Evolutionary conservation across 1,140 invertebrate genomes (phyloP), one percentile per base, ranked within the genome.

Genomic region (Trinorchestia longiramus): DNA sequence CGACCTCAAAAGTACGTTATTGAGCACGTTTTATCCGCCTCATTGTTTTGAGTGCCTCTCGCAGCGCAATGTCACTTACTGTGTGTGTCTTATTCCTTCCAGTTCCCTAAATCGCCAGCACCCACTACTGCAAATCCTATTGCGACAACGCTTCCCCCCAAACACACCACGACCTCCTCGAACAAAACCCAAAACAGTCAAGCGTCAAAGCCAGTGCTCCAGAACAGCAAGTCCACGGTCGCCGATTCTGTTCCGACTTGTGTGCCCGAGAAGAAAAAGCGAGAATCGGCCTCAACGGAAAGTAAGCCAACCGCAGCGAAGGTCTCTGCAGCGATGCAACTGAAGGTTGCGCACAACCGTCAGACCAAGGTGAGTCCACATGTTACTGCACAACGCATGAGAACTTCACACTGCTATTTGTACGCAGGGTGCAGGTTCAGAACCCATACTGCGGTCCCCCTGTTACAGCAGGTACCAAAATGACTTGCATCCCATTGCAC

Each of bases 191-290:
- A 91, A 91, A 91, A 91, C 41, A 42, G 43, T 43, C 88, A 91
- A 91, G 41, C 88, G 41, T 43, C 41, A 42, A 91, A 91, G 11
- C 43, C 44, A 77, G 45, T 43, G 43, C 45, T 62, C 43, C 95
- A 87, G 44, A 95, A 45, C 88, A 41, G 88, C 88, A 91, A 91
- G 88, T 91, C 88, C 88, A 95, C 62, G 77, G 77, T 87, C 62
- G 23, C 57, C 44, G 62, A 43, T 95, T 77, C 95, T 95, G 88
- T 88, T 95, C 95, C 62, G 36, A 42, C 95, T 4, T 45, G 42
- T 41, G 62, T 62, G 95, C 47, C 88, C 47, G 95, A 43, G 62
- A 62, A 95, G 62, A 95, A 95, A 95, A 95, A 87, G 43, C 41
- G n/a, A 23, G 43, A 95, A 77, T 41, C 44, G 15, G 28, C 62